Evolutionary conservation across 2,113 vertebrate genomes (phyloP).

Genomic region (Centropristis striata): DNA sequence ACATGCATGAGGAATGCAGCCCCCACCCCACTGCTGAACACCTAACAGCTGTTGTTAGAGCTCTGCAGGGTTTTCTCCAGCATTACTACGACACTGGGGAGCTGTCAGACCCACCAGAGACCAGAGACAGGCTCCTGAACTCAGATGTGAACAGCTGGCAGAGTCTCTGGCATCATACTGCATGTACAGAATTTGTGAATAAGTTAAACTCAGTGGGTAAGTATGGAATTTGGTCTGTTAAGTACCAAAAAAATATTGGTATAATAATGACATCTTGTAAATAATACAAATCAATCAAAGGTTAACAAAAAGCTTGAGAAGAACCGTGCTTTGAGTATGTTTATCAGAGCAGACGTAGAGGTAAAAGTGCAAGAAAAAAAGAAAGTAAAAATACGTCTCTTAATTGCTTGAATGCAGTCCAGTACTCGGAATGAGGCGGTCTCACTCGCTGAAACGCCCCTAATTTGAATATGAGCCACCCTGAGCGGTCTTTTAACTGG

Average conservation of each 20-base stretch:
- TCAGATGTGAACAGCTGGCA: slow-evolving; percentile 57
- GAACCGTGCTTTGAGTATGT: not conserved
- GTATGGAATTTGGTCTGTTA: slow-evolving; percentile 1
- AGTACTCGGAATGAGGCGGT: too few relatives aligned
- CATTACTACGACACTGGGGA: slow-evolving; percentile 55
- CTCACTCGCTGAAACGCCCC: too few relatives aligned
- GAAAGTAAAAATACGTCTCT: too few relatives aligned
- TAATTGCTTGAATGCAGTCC: too few relatives aligned
- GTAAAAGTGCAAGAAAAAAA: not conserved
- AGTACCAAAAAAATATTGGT: slow-evolving; percentile 13
- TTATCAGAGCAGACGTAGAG: not conserved
- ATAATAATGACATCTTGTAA: not conserved
- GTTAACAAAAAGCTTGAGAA: not conserved
- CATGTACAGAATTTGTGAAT: slow-evolving; percentile 27
- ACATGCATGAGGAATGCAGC: slow-evolving; percentile 90
- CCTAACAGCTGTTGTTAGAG: slow-evolving; percentile 89
- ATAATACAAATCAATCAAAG: not conserved
- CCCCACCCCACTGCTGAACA: slow-evolving; percentile 50
- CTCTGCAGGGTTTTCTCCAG: slow-evolving; percentile 75
- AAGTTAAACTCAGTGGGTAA: not conserved
- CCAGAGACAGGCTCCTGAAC: slow-evolving; percentile 33
- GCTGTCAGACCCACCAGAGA: slow-evolving; percentile 63
- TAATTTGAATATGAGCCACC: too few relatives aligned
- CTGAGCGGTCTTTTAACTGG: too few relatives aligned
- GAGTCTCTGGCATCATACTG: slow-evolving; percentile 24